Percentiles rank a stretch among this genome's conserved stretches.
Evolutionary conservation across 2,113 vertebrate genomes (phyloP).

Genomic region (Labeo rohita): DNA sequence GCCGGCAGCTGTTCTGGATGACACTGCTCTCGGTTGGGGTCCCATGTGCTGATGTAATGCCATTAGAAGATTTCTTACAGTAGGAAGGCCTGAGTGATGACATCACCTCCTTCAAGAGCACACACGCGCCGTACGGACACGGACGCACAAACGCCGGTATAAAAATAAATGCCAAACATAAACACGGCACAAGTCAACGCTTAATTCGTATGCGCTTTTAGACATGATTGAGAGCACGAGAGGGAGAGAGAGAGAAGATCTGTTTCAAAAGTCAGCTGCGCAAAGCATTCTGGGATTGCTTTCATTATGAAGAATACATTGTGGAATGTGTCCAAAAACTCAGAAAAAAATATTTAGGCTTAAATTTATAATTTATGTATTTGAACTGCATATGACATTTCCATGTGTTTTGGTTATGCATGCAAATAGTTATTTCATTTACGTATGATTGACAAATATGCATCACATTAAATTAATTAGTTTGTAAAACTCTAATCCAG

Average conservation of each 20-base stretch:
- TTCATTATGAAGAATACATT: background rate
- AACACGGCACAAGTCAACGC: conserved; percentile 17
- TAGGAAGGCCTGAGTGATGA: conserved; percentile 49
- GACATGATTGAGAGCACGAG: background rate
- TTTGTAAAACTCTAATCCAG: too few relatives aligned
- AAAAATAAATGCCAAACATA: conserved; percentile 52
- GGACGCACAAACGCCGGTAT: conserved; percentile 25
- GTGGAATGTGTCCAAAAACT: background rate
- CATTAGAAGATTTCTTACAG: conserved; percentile 45
- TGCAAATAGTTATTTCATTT: too few relatives aligned
- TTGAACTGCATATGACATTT: background rate
- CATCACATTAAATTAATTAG: too few relatives aligned
- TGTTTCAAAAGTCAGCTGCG: background rate
- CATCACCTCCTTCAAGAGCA: conserved; percentile 46
- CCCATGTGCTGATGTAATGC: conserved; percentile 50
- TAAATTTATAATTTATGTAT: background rate
- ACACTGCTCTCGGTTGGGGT: conserved; percentile 31
- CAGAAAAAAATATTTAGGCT: background rate
- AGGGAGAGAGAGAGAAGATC: background rate
- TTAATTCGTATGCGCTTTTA: background rate
- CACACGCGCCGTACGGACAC: background rate
- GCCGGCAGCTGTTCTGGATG: conserved; percentile 52
- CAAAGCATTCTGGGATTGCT: conserved; percentile 11
- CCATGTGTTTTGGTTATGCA: background rate
- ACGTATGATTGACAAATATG: too few relatives aligned